Percentiles rank a stretch among this genome's conserved stretches.
phyloP scores from a whole-genome alignment of 2,113 vertebrate species.

The Junco hyemalis region DNA sequence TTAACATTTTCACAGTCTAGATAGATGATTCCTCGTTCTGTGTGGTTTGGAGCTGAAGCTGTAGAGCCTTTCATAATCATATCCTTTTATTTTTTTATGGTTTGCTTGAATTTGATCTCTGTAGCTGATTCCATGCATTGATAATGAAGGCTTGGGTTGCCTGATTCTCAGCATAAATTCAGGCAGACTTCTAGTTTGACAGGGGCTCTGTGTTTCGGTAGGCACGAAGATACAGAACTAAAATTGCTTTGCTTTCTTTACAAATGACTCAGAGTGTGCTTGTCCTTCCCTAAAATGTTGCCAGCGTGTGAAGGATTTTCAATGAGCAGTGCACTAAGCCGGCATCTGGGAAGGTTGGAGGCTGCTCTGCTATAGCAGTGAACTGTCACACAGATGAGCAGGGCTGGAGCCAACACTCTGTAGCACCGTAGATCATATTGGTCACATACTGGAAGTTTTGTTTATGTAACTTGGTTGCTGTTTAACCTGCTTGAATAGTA shows the following conservation, averaged over 20 bases:
- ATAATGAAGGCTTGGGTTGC: slow-evolving; percentile 80
- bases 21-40: slow-evolving; percentile 74
- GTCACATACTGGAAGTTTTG: slow-evolving; percentile 78
- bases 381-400: slow-evolving; percentile 76
- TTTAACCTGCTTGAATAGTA: slow-evolving; percentile 61
- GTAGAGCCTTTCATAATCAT: slow-evolving; percentile 75
- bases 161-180: slow-evolving; percentile 79
- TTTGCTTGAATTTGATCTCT: slow-evolving; percentile 78
- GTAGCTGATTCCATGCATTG: slow-evolving; percentile 80
- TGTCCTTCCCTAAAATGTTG: slow-evolving; percentile 83
- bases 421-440: slow-evolving; percentile 69
- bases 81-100: slow-evolving; percentile 62
- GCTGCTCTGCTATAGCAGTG: slow-evolving; percentile 72
- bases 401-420: slow-evolving; percentile 72
- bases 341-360: slow-evolving; percentile 76
- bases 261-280: slow-evolving; percentile 82
- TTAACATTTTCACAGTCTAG: slow-evolving; percentile 76
- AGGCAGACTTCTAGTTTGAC: slow-evolving; percentile 78
- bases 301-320: slow-evolving; percentile 84
- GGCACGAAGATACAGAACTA: slow-evolving; percentile 75
- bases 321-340: slow-evolving; percentile 80
- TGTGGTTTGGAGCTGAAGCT: slow-evolving; percentile 72
- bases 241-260: slow-evolving; percentile 84
- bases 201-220: slow-evolving; percentile 71
- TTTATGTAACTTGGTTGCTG: slow-evolving; percentile 73